A percentile compares a stretch with the other conserved stretches of the same genome.
Evolutionary conservation across 35 echinoderm and acorn worm genomes (phyloP).

Genomic region (Stichopus chloronotus): DNA sequence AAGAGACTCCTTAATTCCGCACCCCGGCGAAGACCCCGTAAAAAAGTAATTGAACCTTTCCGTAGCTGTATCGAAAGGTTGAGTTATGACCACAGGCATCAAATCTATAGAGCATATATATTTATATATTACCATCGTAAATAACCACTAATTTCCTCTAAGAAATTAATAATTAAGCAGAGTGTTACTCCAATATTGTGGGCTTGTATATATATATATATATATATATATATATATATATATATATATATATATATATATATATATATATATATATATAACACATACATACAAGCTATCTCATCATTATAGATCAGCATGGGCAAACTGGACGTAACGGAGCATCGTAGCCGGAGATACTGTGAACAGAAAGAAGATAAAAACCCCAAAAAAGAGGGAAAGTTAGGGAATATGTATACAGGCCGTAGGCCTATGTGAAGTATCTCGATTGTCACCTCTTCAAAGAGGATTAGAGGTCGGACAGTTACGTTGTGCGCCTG

Average conservation of each 20-base stretch:
- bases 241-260: background rate
- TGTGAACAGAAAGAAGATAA: too few species aligned
- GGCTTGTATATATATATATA: background rate
- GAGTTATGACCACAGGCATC: background rate
- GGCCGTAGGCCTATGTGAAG: too few species aligned
- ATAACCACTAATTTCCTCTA: background rate
- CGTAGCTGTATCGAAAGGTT: background rate
- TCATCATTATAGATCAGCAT: too few species aligned
- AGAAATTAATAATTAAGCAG: background rate
- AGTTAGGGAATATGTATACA: too few species aligned
- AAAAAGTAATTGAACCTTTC: background rate
- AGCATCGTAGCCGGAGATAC: too few species aligned
- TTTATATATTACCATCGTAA: conserved; percentile 9
- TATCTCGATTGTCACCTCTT: too few species aligned
- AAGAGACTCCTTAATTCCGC: background rate
- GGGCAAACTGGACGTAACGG: too few species aligned
- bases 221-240: background rate
- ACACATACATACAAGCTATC: too few species aligned
- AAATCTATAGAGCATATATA: background rate
- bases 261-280: background rate
- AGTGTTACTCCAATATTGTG: background rate
- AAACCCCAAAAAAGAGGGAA: too few species aligned
- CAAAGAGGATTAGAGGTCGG: too few species aligned
- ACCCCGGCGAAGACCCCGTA: background rate
- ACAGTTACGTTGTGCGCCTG: too few species aligned